These are phyloP conservation scores for Idris sp. DNA, from an alignment of 1,140 invertebrate genomes.

Conservation along the genomic window DNA sequence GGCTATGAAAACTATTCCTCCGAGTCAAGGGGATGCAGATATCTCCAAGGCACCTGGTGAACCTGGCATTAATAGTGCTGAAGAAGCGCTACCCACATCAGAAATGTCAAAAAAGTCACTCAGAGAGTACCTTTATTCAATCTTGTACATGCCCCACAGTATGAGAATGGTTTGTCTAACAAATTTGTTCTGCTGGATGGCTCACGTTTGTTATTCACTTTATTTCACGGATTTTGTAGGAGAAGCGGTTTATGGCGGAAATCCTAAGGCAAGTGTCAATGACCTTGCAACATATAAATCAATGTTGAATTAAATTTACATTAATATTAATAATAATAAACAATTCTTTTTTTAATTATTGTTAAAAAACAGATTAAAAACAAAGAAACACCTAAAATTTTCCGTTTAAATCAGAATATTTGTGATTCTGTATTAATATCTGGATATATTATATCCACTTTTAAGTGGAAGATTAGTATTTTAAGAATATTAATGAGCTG, in stretches of 20 bases:
- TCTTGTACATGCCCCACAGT: constrained; percentile 92
- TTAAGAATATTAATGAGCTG: no score
- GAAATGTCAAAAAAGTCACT: constrained; percentile 80
- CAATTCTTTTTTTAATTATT: no score
- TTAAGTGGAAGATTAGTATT: no score
- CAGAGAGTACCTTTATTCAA: constrained; percentile 90
- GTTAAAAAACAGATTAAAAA: no score
- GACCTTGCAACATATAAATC: constrained; percentile 25
- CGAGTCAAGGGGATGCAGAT: constrained; percentile 46
- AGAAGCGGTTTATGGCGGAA: constrained; percentile 94
- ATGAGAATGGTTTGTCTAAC: constrained; percentile 93
- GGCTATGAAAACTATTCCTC: constrained; percentile 61
- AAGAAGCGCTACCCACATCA: constrained; percentile 23
- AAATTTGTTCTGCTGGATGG: constrained; percentile 98
- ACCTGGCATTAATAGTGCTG: constrained; percentile 9
- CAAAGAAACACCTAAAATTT: no score
- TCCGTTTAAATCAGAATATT: no score
- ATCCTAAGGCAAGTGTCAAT: constrained; percentile 83
- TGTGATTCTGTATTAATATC: no score
- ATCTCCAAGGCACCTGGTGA: constrained; percentile 46
- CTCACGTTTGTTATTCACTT: constrained; percentile 96
- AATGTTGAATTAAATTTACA: constrained; percentile 24
- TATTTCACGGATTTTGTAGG: constrained; percentile 99
- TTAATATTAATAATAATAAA: constrained; percentile 42
- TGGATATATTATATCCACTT: no score